Evolutionary conservation across 2,888 invertebrate species (phyloP).

Genomic region (Carcina quercana): DNA sequence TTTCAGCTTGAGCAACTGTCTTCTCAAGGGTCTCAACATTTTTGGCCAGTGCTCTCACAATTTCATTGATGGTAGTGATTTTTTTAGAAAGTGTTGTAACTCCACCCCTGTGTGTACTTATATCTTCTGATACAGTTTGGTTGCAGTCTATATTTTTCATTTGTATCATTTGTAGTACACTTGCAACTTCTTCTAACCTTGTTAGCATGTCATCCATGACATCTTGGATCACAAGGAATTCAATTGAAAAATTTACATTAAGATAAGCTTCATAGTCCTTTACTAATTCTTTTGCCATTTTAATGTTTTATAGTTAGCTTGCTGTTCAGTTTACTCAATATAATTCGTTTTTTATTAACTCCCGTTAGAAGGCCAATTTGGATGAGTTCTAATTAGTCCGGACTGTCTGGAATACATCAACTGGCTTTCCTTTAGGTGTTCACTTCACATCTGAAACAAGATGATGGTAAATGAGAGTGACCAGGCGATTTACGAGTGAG

Average conservation of each 20-base stretch:
- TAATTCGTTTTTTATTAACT: no score
- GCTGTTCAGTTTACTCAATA: neutral
- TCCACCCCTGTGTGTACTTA: conserved; percentile 65
- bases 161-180: conserved; percentile 74
- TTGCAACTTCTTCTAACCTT: conserved; percentile 78
- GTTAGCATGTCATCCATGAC: conserved; percentile 80
- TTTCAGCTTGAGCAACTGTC: conserved; percentile 75
- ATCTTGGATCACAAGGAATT: conserved; percentile 75
- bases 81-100: conserved; percentile 69
- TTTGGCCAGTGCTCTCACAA: conserved; percentile 63
- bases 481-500: no score
- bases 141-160: conserved; percentile 60
- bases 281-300: conserved; percentile 68
- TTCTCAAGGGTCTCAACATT: conserved; percentile 74
- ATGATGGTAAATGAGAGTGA: no score
- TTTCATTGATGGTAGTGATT: conserved; percentile 67
- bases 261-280: conserved; percentile 73
- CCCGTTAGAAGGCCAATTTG: no score
- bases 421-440: no score
- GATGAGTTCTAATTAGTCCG: no score
- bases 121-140: conserved; percentile 64
- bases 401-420: no score
- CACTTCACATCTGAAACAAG: no score
- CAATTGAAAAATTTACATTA: conserved; percentile 67
- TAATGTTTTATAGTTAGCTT: neutral